Base-by-base conservation (phyloP, 1,140 invertebrate genomes). In the Hesperophylax magnus region DNA sequence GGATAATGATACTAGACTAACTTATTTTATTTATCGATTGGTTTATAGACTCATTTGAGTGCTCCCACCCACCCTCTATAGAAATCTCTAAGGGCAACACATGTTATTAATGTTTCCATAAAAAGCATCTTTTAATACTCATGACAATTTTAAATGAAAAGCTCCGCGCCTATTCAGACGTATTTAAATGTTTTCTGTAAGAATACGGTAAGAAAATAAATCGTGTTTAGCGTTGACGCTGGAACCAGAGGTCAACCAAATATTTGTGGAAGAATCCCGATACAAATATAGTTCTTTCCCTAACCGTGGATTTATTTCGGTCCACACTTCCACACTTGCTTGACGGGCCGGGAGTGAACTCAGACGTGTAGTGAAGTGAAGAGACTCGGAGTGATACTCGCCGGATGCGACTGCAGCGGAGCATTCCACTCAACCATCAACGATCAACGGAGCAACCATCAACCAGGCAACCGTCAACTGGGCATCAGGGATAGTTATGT, bases 201-300 rank as follows among this genome's bases (percentile, higher is more conserved):
- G n/a, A 14, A 27, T 31, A 67, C 14, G 0, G 2, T 31, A 27
- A 31, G 14, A 39, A 17, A 67, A 17, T 18, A 22, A 72, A 72
- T 52, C 39, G 39, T 39, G 34, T 47, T 71, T 14, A 24, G 24
- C n/a, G 72, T 18, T 31, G 24, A n/a, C 27, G 31, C 20, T 60
- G n/a, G 53, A 5, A 54, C 34, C 56, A 61, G n/a, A 76, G 54
- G 72, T 76, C 72, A 76, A 34, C 56, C 54, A 76, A 76, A 60
- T 60, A 76, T 31, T 76, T 22, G 31, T 34, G 53, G 53, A 34
- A 58, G 72, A n/a, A 60, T 34, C 31, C 72, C 54, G 54, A 58
- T 76, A 58, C 56, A 76, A 76, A 76, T 74, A 56, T 76, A 76
- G 72, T 58, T 60, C 34, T 60, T 60, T 34, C 72, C 72, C 72